Evolutionary conservation across 2,113 vertebrate genomes (phyloP), one percentile per base, ranked within the genome.

Genomic region (Stigmatopora argus): DNA sequence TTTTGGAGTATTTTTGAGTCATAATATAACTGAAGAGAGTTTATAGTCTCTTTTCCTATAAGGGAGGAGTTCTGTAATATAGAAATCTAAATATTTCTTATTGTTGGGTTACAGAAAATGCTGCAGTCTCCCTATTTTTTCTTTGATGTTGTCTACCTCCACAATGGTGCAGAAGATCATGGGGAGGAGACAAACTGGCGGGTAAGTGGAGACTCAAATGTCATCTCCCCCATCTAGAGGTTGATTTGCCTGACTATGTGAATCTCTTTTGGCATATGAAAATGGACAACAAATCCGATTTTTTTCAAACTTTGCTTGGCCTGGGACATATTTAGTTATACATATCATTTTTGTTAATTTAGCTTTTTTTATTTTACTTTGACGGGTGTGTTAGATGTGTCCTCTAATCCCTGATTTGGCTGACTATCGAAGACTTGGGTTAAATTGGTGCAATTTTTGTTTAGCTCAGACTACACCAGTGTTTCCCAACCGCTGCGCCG

Each of bases 71-170:
- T 56, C 18, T 21, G 51, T 53, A 21, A 12, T 56, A 1, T 15
- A 56, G 15, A 23, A 23, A 56, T 15, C 14, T 15, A 23, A 61
- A 8, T n/a, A 23, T 3, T 34, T 19, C 17, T 41, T 44, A 0
- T 14, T 67, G 59, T 11, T 66, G n/a, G 17, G 7, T 86, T 19
- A 7, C 86, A 98, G 96, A 98, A 95, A 85, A 95, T 97, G 93
- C 89, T 98, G 47, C 95, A 95, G 74, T 98, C 94, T 23, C 96
- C 95, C 0, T 95, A 97, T 77, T 98, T 95, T 76, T 97, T 95
- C 87, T 96, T 97, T 0, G 94, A 98, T 1, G 85, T 94, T 0
- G 90, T 96, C 19, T 94, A 94, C 41, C 90, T 97, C 65, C 95
- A 97, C 86, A 96, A 95, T 0, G 93, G 94, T 0, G 7, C 61